Conservation (phyloP, 2,113 vertebrate genomes). For the Myotis lucifugus region DNA sequence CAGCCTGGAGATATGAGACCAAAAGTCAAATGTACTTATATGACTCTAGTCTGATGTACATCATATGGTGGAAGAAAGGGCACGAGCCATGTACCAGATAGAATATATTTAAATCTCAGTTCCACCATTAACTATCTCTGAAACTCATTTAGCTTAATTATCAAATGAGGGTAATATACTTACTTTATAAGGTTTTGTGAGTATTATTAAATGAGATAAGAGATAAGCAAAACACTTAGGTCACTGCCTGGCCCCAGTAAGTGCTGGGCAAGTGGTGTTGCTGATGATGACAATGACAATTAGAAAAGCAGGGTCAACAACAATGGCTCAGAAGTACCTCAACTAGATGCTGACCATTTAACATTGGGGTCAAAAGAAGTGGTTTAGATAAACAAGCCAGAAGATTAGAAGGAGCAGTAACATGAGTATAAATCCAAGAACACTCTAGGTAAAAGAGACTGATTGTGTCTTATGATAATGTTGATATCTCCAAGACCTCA, state of each 20-base stretch:
- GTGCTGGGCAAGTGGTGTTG: not conserved
- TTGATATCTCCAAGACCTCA: not conserved
- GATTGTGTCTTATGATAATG: not conserved
- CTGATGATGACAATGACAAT: not conserved
- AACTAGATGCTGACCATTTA: not conserved
- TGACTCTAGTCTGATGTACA: not conserved
- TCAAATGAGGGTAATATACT: not conserved
- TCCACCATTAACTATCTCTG: not conserved
- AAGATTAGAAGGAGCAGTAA: too few species aligned
- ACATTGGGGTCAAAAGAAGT: not conserved
- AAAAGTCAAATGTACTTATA: not conserved
- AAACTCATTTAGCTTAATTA: not conserved
- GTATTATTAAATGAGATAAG: constrained; percentile 28
- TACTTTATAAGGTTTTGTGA: not conserved
- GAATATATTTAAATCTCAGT: not conserved
- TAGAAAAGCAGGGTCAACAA: not conserved
- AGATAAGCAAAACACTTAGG: not conserved
- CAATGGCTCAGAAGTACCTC: not conserved
- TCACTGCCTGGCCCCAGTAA: not conserved
- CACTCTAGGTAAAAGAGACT: not conserved
- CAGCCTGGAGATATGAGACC: not conserved
- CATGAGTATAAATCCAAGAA: not conserved
- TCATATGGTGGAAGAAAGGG: not conserved
- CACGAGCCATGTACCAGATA: not conserved
- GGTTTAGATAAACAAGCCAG: not conserved